These are phyloP conservation scores for Spisula subtruncata DNA, from an alignment of 2,888 invertebrate genomes.

Conservation along the genomic window DNA sequence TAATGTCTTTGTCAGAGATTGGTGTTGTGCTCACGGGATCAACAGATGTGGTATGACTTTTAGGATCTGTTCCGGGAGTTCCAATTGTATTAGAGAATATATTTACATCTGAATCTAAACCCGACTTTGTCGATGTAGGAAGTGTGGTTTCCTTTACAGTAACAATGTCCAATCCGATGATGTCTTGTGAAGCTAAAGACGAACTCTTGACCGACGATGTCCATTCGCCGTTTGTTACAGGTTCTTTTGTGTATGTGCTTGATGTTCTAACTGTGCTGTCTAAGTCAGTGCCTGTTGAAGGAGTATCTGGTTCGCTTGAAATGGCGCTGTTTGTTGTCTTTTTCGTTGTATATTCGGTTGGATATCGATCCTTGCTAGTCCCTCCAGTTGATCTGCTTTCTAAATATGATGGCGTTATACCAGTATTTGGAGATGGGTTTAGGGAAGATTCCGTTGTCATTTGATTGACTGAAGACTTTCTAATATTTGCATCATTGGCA, in stretches of 20 bases:
- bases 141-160: not conserved
- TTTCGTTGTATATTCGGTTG: not conserved
- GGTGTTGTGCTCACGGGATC: not conserved
- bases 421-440: not conserved
- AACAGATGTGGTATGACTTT: not conserved
- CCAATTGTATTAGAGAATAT: not conserved
- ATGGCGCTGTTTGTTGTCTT: not conserved
- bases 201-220: not conserved
- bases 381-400: not conserved
- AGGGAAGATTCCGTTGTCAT: not conserved
- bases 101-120: not conserved
- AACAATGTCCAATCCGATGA: not conserved
- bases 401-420: not conserved
- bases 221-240: not conserved
- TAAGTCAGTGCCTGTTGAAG: not conserved
- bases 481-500: no score
- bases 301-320: not conserved
- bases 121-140: not conserved
- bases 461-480: no score
- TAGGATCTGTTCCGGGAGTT: not conserved
- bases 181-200: not conserved
- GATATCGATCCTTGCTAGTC: not conserved
- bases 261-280: not conserved
- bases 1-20: not conserved
- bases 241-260: not conserved